A percentile compares a stretch with the other conserved stretches of the same genome.
phyloP scores from a whole-genome alignment of 23 tunicate species.

The Styela plicata region DNA sequence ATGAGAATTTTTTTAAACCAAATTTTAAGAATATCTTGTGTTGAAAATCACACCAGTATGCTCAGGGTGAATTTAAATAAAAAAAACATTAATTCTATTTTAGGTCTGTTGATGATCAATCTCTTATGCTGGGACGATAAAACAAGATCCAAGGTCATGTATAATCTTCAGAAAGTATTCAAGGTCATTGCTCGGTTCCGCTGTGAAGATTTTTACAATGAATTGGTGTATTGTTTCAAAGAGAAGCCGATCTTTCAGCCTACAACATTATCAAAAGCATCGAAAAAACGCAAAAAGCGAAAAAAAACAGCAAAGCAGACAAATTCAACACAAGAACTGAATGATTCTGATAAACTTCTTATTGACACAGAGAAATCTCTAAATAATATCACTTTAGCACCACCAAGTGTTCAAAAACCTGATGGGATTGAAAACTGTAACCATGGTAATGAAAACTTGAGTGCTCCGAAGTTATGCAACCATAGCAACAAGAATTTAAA shows the following conservation, averaged over 20 bases:
- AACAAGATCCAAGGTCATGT: slow-evolving; percentile 6
- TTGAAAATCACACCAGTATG: no score
- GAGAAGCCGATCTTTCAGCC: background rate
- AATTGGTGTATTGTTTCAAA: slow-evolving; percentile 15
- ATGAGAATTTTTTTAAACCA: no score
- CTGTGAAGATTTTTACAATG: slow-evolving; percentile 28
- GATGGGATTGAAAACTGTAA: background rate
- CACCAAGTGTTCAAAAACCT: background rate
- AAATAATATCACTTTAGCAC: background rate
- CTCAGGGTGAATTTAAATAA: no score
- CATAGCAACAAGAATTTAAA: background rate
- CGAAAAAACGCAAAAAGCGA: slow-evolving; percentile 5
- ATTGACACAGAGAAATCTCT: background rate
- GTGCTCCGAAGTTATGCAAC: background rate
- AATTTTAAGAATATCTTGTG: no score
- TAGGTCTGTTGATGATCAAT: slow-evolving; percentile 32
- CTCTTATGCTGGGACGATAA: slow-evolving; percentile 18
- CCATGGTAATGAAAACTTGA: background rate
- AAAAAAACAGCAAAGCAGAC: background rate
- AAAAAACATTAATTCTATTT: no score
- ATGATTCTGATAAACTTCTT: background rate
- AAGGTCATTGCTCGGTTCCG: background rate
- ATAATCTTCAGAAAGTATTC: slow-evolving; percentile 15
- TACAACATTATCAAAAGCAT: background rate
- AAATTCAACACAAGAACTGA: background rate